A percentile compares a stretch with the other conserved stretches of the same genome.
Conservation (phyloP, 2,888 invertebrate species). For the Lasius fuliginosus region DNA sequence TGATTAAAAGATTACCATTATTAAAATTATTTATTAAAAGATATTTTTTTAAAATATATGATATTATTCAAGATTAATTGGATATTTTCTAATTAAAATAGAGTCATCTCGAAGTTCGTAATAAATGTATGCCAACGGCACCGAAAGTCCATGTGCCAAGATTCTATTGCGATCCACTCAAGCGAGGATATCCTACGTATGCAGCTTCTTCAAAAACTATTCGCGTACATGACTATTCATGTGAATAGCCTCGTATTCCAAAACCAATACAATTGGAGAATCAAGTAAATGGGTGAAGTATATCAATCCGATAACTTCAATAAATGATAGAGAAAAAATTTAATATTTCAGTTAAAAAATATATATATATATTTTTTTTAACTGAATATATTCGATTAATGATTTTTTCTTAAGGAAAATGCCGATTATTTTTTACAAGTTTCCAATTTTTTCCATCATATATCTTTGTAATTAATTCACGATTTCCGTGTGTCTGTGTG, state of each 20-base stretch:
- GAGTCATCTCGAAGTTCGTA: slow-evolving; percentile 17
- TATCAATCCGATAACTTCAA: slow-evolving; percentile 1
- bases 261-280: slow-evolving; percentile 28
- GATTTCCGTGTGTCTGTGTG: not conserved
- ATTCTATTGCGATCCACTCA: slow-evolving; percentile 65
- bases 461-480: not conserved
- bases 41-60: not conserved
- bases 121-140: slow-evolving; percentile 18
- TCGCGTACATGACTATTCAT: slow-evolving; percentile 40
- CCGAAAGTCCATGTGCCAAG: slow-evolving; percentile 55
- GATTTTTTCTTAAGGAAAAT: not conserved
- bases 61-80: slow-evolving; percentile 6
- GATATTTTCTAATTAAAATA: not conserved
- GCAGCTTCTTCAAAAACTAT: slow-evolving; percentile 60
- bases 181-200: slow-evolving; percentile 51
- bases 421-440: not conserved
- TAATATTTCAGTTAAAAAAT: not conserved
- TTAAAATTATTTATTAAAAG: not conserved
- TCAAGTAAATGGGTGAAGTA: slow-evolving; percentile 12
- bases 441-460: not conserved
- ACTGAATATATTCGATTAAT: too few species aligned
- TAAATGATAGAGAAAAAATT: not conserved
- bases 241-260: not conserved
- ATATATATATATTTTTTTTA: too few species aligned
- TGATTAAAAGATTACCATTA: not conserved